phyloP scores from a whole-genome alignment of 2,888 invertebrate species.

The Pocota personata region DNA sequence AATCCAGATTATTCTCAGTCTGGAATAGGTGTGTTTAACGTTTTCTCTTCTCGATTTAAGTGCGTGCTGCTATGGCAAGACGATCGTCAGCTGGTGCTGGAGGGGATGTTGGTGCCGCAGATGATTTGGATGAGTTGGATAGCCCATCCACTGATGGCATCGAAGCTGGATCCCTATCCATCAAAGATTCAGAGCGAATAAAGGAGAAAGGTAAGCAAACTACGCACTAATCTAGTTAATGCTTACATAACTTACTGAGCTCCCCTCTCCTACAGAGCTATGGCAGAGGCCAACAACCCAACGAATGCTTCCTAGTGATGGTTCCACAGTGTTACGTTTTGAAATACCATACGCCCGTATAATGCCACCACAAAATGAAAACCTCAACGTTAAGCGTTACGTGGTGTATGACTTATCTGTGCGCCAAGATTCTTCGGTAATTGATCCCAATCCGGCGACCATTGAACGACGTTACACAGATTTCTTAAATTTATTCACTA shows the following conservation, averaged over 20 bases:
- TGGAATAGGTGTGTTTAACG: neutral
- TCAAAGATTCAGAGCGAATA: slow-evolving; percentile 76
- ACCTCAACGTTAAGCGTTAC: slow-evolving; percentile 85
- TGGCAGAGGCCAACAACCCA: slow-evolving; percentile 80
- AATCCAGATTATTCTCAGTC: neutral
- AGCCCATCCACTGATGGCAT: slow-evolving; percentile 79
- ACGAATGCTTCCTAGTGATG: slow-evolving; percentile 77
- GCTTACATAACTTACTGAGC: slow-evolving; percentile 21
- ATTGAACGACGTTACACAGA: slow-evolving; percentile 90
- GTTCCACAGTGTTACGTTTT: slow-evolving; percentile 82
- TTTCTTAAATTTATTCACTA: slow-evolving; percentile 86
- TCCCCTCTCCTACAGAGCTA: slow-evolving; percentile 76
- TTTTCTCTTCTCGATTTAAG: slow-evolving; percentile 61
- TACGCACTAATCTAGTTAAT: neutral
- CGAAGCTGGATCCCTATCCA: slow-evolving; percentile 79
- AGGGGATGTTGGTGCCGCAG: slow-evolving; percentile 69
- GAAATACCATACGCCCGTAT: slow-evolving; percentile 88
- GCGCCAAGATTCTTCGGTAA: slow-evolving; percentile 84
- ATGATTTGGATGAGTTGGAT: slow-evolving; percentile 79
- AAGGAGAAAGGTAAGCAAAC: slow-evolving; percentile 77
- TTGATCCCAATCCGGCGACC: slow-evolving; percentile 86
- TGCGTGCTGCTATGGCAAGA: slow-evolving; percentile 81
- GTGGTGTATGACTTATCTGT: slow-evolving; percentile 88
- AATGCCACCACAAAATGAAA: slow-evolving; percentile 85
- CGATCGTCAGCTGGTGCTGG: slow-evolving; percentile 77